Percentiles rank a stretch among this genome's conserved stretches.
Conservation (phyloP, 2,888 invertebrate genomes). For the Tenthredo livida region DNA sequence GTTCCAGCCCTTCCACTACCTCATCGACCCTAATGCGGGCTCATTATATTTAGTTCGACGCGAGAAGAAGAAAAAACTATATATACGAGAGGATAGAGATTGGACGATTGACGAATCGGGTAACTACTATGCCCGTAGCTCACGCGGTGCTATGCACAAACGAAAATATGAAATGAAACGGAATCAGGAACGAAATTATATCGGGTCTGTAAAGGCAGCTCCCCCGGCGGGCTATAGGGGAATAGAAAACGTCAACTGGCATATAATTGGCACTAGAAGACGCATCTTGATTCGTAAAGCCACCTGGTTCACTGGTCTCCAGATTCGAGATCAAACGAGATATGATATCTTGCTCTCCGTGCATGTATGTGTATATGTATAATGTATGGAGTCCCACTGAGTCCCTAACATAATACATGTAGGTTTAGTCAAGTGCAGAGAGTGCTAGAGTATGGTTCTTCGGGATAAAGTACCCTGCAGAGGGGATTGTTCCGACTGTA, state of each 20-base stretch:
- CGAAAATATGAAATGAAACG: slow-evolving; percentile 7
- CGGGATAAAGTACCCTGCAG: not conserved
- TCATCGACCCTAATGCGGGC: slow-evolving; percentile 70
- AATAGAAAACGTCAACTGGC: slow-evolving; percentile 67
- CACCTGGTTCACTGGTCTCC: slow-evolving; percentile 33
- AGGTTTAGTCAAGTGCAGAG: slow-evolving; percentile 35
- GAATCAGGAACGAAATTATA: not conserved
- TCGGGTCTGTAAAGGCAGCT: not conserved
- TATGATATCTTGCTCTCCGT: slow-evolving; percentile 57
- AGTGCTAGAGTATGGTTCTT: not conserved
- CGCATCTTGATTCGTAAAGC: slow-evolving; percentile 64
- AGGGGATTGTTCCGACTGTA: not conserved
- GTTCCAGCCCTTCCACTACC: not conserved
- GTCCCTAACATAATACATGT: not conserved
- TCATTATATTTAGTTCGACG: slow-evolving; percentile 68
- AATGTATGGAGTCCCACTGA: not conserved
- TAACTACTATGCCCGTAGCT: not conserved
- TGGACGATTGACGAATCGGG: slow-evolving; percentile 1
- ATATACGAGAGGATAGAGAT: slow-evolving; percentile 15
- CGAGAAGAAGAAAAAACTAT: not conserved
- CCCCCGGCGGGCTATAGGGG: slow-evolving; percentile 28
- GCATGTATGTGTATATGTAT: not conserved
- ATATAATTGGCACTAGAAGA: slow-evolving; percentile 70
- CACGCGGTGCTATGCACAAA: slow-evolving; percentile 24
- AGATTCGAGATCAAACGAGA: slow-evolving; percentile 47